phyloP scores from a whole-genome alignment of 1,140 invertebrate genomes.

The Camponotus pennsylvanicus region DNA sequence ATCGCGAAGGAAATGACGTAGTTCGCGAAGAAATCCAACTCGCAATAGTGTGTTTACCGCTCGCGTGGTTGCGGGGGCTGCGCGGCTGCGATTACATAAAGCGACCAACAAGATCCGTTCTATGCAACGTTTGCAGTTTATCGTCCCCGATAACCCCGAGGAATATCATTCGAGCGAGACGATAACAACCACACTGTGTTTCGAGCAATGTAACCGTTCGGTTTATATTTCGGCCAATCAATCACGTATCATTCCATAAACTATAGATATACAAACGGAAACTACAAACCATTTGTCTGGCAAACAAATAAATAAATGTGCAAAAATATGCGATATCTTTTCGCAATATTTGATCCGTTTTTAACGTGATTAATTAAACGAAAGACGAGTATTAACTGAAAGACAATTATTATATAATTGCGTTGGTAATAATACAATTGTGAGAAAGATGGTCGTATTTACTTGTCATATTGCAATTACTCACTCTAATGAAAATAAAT shows the following conservation, averaged over 20 bases:
- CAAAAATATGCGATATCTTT: not conserved
- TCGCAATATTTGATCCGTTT: not conserved
- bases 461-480: not conserved
- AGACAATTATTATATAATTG: not conserved
- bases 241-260: constrained; percentile 1
- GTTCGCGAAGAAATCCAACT: constrained; percentile 64
- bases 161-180: not conserved
- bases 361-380: not conserved
- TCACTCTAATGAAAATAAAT: not conserved
- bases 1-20: constrained; percentile 27
- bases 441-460: not conserved
- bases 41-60: constrained; percentile 37
- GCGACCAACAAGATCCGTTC: not conserved
- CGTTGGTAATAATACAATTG: not conserved
- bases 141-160: constrained; percentile 31
- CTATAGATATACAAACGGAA: not conserved
- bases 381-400: not conserved
- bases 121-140: constrained; percentile 25
- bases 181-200: constrained; percentile 28
- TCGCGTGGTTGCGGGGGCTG: constrained; percentile 4
- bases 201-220: not conserved
- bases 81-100: constrained; percentile 52
- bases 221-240: constrained; percentile 4
- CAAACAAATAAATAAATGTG: constrained; percentile 2
- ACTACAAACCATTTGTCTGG: not conserved